A percentile compares a stretch with the other conserved stretches of the same genome.
Conservation (phyloP, 2,113 vertebrate species). For the Psettodes erumei region DNA sequence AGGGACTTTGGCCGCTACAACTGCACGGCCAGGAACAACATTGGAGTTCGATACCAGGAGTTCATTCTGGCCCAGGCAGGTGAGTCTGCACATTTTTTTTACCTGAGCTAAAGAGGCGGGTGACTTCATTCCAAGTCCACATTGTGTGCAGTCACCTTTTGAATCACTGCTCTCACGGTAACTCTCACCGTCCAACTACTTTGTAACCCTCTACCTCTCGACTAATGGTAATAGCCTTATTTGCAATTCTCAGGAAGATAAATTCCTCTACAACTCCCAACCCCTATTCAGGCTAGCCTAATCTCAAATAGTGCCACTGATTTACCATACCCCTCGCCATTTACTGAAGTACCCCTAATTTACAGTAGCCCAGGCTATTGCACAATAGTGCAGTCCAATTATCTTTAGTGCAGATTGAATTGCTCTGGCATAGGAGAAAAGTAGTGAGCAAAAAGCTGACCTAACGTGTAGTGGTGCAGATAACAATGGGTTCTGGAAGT, state of each 20-base stretch:
- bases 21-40: conserved; percentile 95
- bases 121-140: conserved; percentile 20
- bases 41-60: conserved; percentile 93
- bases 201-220: conserved; percentile 48
- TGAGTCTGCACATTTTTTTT: conserved; percentile 77
- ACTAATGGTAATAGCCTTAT: conserved; percentile 60
- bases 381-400: conserved; percentile 75
- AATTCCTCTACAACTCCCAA: conserved; percentile 54
- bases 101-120: conserved; percentile 20
- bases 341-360: conserved; percentile 79
- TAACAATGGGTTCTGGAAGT: conserved; percentile 56
- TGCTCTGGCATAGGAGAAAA: conserved; percentile 61
- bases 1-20: conserved; percentile 96
- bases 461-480: conserved; percentile 39
- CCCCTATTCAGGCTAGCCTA: conserved; percentile 59
- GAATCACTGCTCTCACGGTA: conserved; percentile 5
- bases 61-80: conserved; percentile 95
- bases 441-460: conserved; percentile 65
- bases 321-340: conserved; percentile 74
- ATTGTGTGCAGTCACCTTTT: conserved; percentile 37
- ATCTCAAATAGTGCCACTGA: conserved; percentile 76
- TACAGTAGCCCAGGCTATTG: conserved; percentile 66
- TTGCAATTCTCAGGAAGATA: conserved; percentile 66
- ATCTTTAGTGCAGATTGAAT: conserved; percentile 79
- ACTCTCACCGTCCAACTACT: conserved; percentile 13